Evolutionary conservation across 2,113 vertebrate species (phyloP).

Genomic region (Tringa solitaria): DNA sequence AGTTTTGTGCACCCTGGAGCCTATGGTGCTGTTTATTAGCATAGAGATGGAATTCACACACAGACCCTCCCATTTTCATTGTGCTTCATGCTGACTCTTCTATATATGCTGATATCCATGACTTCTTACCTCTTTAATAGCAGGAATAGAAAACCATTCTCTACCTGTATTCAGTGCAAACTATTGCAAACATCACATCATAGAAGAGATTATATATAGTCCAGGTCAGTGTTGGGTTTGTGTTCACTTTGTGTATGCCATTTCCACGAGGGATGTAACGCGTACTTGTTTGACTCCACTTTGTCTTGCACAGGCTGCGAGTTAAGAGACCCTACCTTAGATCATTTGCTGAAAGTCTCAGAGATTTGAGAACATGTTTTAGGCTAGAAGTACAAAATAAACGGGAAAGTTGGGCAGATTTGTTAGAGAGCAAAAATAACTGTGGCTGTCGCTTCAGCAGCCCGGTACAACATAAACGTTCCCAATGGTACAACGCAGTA

Average conservation of each 20-base stretch:
- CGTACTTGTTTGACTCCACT: not conserved
- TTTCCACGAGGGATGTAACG: rapidly evolving
- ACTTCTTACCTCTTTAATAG: not conserved
- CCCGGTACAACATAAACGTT: not conserved
- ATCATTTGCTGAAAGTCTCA: not conserved
- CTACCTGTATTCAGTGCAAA: not conserved
- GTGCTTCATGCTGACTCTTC: not conserved
- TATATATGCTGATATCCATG: not conserved
- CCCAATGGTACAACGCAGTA: not conserved
- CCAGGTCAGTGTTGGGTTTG: not conserved
- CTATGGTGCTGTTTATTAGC: not conserved
- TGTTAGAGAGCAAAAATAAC: not conserved
- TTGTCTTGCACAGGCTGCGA: not conserved
- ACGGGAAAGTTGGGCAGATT: not conserved
- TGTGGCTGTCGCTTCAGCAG: not conserved
- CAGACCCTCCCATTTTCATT: not conserved
- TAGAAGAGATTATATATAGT: not conserved
- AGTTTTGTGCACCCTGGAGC: not conserved
- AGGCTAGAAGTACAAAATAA: not conserved
- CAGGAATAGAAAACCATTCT: not conserved
- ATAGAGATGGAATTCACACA: not conserved
- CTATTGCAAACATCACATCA: not conserved
- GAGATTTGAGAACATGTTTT: not conserved
- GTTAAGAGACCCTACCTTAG: not conserved
- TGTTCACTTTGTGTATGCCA: not conserved